Conservation (phyloP, 2,113 vertebrate genomes). For the Anser cygnoides region DNA sequence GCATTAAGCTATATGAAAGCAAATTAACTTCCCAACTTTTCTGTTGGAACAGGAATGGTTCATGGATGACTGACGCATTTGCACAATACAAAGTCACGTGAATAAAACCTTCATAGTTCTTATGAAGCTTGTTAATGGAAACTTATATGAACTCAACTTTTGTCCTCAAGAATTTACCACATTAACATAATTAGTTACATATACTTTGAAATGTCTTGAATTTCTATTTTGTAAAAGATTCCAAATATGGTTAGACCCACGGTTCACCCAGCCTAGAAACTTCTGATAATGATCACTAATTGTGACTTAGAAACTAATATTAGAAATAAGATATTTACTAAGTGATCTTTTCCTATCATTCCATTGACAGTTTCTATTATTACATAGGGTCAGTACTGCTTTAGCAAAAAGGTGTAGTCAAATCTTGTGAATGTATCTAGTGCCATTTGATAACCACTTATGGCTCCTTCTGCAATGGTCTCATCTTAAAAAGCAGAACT, state of each 20-base stretch:
- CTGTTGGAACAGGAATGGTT: not conserved
- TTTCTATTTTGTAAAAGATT: not conserved
- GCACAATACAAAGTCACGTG: not conserved
- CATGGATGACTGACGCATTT: not conserved
- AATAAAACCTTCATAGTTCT: not conserved
- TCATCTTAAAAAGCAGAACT: not conserved
- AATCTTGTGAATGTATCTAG: not conserved
- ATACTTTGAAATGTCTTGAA: not conserved
- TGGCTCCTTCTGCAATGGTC: rapidly evolving
- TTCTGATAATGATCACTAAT: not conserved
- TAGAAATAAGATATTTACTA: not conserved
- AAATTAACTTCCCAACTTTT: not conserved
- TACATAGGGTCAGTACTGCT: not conserved
- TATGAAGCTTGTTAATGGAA: not conserved
- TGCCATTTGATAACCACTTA: not conserved
- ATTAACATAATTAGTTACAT: not conserved
- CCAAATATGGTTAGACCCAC: not conserved
- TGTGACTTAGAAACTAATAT: not conserved
- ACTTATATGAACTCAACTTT: not conserved
- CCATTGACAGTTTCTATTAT: not conserved
- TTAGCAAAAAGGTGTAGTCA: not conserved
- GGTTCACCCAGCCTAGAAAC: not conserved
- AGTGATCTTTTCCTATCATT: not conserved
- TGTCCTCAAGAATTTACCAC: not conserved
- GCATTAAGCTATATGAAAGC: not conserved